These are phyloP conservation scores for Chaetodon trifascialis DNA, from an alignment of 2,113 vertebrate genomes.

Conservation along the genomic window DNA sequence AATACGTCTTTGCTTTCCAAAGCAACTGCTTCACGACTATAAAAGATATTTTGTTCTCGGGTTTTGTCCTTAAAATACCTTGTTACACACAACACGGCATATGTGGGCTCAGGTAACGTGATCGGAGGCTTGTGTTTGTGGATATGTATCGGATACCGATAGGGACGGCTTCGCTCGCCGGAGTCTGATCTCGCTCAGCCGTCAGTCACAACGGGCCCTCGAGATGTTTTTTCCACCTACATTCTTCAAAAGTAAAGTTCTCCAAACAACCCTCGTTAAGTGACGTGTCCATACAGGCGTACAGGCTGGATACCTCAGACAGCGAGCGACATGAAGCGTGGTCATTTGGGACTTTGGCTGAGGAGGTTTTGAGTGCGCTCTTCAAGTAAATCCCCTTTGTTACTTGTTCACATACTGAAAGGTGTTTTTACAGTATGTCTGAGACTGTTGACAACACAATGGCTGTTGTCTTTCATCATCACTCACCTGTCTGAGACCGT, in stretches of 20 bases:
- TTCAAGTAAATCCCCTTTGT: slow-evolving; percentile 50
- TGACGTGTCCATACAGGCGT: slow-evolving; percentile 46
- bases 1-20: slow-evolving; percentile 51
- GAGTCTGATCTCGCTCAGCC: slow-evolving; percentile 45
- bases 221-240: slow-evolving; percentile 46
- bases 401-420: slow-evolving; percentile 23
- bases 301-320: slow-evolving; percentile 24
- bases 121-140: slow-evolving; percentile 51
- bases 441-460: slow-evolving; percentile 55
- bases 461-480: slow-evolving; percentile 60
- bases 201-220: slow-evolving; percentile 50
- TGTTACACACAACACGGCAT: slow-evolving; percentile 45
- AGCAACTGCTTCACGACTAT: slow-evolving; percentile 50
- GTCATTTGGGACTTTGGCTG: slow-evolving; percentile 33
- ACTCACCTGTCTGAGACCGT: slow-evolving; percentile 27
- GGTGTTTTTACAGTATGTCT: slow-evolving; percentile 61
- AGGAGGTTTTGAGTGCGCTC: slow-evolving; percentile 42
- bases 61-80: slow-evolving; percentile 68
- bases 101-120: slow-evolving; percentile 63
- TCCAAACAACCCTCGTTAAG: slow-evolving; percentile 23
- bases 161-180: slow-evolving; percentile 31
- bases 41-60: slow-evolving; percentile 68
- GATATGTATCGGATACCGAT: slow-evolving; percentile 49
- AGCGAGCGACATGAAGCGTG: slow-evolving; percentile 32
- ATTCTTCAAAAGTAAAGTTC: slow-evolving; percentile 40